Conservation (phyloP, 1,140 invertebrate species). For the Drosophila bifasciata region DNA sequence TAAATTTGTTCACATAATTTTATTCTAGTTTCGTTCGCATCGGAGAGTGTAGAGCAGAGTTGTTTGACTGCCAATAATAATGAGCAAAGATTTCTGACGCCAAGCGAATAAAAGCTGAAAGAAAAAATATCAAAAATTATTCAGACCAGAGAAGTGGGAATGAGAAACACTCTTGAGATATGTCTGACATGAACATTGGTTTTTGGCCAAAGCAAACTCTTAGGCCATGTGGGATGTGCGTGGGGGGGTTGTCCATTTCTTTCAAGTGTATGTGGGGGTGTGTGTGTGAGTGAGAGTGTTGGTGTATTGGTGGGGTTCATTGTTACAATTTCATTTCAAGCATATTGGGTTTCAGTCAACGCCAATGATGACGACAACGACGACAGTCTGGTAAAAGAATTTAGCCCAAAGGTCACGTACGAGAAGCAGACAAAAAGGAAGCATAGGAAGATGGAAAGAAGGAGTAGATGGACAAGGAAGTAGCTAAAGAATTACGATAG, state of each 20-base stretch:
- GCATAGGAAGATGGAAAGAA: constrained; percentile 3
- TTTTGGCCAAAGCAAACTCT: constrained; percentile 48
- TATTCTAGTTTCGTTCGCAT: constrained; percentile 10
- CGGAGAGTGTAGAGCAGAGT: constrained; percentile 18
- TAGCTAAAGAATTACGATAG: background rate
- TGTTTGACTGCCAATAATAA: constrained; percentile 72
- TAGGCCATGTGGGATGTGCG: constrained; percentile 40
- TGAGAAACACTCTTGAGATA: constrained; percentile 31
- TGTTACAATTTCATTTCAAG: constrained; percentile 77
- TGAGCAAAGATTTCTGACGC: constrained; percentile 76
- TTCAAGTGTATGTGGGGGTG: constrained; percentile 20
- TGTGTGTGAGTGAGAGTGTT: constrained; percentile 41
- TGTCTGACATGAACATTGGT: constrained; percentile 48
- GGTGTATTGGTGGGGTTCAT: constrained; percentile 65
- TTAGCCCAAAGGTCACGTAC: constrained; percentile 74
- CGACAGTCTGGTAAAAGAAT: constrained; percentile 60
- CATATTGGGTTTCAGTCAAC: constrained; percentile 73
- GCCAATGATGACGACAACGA: constrained; percentile 17
- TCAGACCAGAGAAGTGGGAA: constrained; percentile 9
- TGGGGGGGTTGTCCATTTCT: constrained; percentile 7
- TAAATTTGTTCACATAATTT: constrained; percentile 20
- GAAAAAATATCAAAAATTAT: constrained; percentile 67
- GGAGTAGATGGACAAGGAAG: background rate
- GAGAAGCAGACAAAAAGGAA: constrained; percentile 15
- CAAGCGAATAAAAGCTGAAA: constrained; percentile 42